Evolutionary conservation across 2,113 vertebrate genomes (phyloP).

Genomic region (Thamnophis sirtalis): DNA sequence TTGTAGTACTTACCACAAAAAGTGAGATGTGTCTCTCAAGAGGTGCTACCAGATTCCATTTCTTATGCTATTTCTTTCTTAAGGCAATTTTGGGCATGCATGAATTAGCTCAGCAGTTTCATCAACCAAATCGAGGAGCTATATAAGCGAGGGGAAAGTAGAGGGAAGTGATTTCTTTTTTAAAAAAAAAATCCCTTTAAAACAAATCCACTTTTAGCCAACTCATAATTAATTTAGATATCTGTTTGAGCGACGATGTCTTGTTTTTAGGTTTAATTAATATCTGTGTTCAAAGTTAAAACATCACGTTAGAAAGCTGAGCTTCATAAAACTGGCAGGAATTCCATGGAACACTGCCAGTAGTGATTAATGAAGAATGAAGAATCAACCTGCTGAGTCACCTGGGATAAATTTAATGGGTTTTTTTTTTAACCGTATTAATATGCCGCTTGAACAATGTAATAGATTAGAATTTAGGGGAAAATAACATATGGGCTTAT

Average conservation of each 20-base stretch:
- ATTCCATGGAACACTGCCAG: constrained; percentile 56
- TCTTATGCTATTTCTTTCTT: not conserved
- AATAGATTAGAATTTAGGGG: constrained; percentile 58
- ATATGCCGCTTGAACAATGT: constrained; percentile 57
- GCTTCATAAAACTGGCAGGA: constrained; percentile 50
- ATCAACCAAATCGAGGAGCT: not conserved
- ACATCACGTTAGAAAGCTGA: constrained; percentile 42
- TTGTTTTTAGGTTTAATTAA: constrained; percentile 17
- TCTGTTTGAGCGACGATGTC: not conserved
- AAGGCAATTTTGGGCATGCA: not conserved
- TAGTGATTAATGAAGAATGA: constrained; percentile 63
- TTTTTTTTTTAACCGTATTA: constrained; percentile 42
- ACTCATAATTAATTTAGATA: not conserved
- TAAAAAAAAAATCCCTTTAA: not conserved
- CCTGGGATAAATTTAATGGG: constrained; percentile 55
- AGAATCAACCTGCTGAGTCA: constrained; percentile 55
- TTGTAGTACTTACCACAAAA: not conserved
- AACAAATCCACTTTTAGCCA: not conserved
- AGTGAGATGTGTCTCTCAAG: not conserved
- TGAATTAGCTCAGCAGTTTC: not conserved
- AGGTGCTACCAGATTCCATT: not conserved
- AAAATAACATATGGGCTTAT: constrained; percentile 55
- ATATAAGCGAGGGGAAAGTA: not conserved
- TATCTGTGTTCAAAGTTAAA: constrained; percentile 43
- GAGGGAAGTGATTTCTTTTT: not conserved